Conservation (phyloP, 2,797 vertebrate species). For the Amazona finschi region DNA sequence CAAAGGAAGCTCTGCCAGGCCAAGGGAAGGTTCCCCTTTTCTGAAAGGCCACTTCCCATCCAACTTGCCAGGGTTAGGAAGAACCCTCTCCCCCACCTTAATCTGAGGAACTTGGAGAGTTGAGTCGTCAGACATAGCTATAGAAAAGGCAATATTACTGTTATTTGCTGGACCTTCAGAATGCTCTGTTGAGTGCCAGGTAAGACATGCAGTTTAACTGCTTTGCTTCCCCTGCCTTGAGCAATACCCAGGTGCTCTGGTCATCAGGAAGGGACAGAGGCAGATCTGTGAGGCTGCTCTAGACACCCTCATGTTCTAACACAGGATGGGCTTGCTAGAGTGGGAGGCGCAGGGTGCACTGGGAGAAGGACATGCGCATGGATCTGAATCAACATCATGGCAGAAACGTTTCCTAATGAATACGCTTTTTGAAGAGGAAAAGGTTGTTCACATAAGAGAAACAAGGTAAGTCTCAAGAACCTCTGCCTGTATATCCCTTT, state of each 20-base stretch:
- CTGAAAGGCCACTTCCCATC: background rate
- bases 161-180: background rate
- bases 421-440: background rate
- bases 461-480: background rate
- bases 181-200: background rate
- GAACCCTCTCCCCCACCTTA: background rate
- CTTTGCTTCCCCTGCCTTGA: background rate
- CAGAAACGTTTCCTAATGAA: background rate
- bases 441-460: background rate
- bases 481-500: background rate
- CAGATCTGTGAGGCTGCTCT: background rate
- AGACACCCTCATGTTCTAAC: background rate
- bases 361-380: rapidly evolving
- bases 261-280: rapidly evolving
- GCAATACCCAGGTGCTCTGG: background rate
- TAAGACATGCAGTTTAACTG: background rate
- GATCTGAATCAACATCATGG: background rate
- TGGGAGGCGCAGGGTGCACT: background rate
- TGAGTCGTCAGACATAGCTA: background rate
- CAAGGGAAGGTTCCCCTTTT: background rate
- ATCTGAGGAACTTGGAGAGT: background rate
- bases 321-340: background rate
- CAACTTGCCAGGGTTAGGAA: background rate
- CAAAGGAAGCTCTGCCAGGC: background rate
- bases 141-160: background rate